Percentiles rank a stretch among this genome's conserved stretches.
Conservation (phyloP, 2,797 vertebrate species). For the Notoglanidium macrostoma region DNA sequence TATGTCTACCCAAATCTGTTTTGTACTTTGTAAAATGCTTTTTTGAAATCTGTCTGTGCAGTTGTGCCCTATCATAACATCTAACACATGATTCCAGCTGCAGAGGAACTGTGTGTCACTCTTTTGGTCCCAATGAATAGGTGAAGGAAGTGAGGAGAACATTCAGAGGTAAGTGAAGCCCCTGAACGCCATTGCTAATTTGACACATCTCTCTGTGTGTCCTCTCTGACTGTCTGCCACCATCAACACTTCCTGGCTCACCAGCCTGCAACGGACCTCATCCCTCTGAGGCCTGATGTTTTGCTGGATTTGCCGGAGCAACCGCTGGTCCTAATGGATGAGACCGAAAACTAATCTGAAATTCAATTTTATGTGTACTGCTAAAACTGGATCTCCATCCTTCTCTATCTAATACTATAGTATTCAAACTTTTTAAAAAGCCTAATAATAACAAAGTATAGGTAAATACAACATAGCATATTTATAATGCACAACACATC, state of each 20-base stretch:
- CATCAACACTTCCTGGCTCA: slow-evolving; percentile 78
- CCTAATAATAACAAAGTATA: not conserved
- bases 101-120: slow-evolving; percentile 12
- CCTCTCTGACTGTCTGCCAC: slow-evolving; percentile 76
- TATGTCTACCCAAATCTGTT: not conserved
- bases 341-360: slow-evolving; percentile 38
- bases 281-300: slow-evolving; percentile 66
- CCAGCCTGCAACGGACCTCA: slow-evolving; percentile 73
- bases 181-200: slow-evolving; percentile 77
- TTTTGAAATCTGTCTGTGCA: slow-evolving; percentile 28
- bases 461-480: not conserved
- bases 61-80: slow-evolving; percentile 41
- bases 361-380: slow-evolving; percentile 49
- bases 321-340: slow-evolving; percentile 63
- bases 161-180: slow-evolving; percentile 60
- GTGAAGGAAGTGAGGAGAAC: slow-evolving; percentile 47
- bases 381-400: slow-evolving; percentile 42
- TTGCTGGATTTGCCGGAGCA: slow-evolving; percentile 65
- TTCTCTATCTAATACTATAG: not conserved
- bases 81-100: slow-evolving; percentile 46
- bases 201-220: slow-evolving; percentile 79
- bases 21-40: not conserved
- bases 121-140: slow-evolving; percentile 42
- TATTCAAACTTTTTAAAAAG: not conserved
- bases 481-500: not conserved